Conservation (phyloP, 2,888 invertebrate genomes). For the Calliopum simillimum region DNA sequence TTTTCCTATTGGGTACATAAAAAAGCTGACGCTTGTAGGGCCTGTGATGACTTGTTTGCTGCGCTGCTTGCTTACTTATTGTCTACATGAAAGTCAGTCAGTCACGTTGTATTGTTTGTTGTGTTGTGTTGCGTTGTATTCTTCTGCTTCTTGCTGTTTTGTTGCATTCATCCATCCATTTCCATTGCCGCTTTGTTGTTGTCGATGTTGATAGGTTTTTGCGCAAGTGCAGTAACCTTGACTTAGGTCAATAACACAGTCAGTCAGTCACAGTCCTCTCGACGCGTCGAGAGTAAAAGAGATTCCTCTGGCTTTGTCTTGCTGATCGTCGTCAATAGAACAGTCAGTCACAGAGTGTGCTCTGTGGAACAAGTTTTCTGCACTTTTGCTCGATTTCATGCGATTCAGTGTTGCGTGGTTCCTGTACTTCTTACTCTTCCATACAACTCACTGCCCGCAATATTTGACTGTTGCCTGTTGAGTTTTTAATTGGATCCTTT, state of each 20-base stretch:
- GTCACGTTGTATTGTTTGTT: too few species aligned
- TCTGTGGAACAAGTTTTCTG: slow-evolving; percentile 9
- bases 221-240: slow-evolving; percentile 64
- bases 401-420: slow-evolving; percentile 23
- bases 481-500: slow-evolving; percentile 16
- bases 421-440: too few species aligned
- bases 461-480: neutral
- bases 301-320: slow-evolving; percentile 1
- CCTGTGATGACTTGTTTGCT: slow-evolving; percentile 23
- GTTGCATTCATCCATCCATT: too few species aligned
- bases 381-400: neutral
- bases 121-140: neutral
- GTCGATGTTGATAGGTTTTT: slow-evolving; percentile 26
- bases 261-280: neutral
- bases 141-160: neutral
- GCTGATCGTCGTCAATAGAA: neutral
- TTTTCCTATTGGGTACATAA: neutral
- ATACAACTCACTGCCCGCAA: neutral
- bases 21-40: slow-evolving; percentile 38
- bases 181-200: neutral
- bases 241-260: slow-evolving; percentile 63
- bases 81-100: neutral
- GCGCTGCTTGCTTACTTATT: slow-evolving; percentile 15
- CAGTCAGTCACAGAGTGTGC: neutral
- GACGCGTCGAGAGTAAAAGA: too few species aligned